Evolutionary conservation across 53 echinoderm and acorn worm species (phyloP).

Genomic region (Patiria pectinifera): DNA sequence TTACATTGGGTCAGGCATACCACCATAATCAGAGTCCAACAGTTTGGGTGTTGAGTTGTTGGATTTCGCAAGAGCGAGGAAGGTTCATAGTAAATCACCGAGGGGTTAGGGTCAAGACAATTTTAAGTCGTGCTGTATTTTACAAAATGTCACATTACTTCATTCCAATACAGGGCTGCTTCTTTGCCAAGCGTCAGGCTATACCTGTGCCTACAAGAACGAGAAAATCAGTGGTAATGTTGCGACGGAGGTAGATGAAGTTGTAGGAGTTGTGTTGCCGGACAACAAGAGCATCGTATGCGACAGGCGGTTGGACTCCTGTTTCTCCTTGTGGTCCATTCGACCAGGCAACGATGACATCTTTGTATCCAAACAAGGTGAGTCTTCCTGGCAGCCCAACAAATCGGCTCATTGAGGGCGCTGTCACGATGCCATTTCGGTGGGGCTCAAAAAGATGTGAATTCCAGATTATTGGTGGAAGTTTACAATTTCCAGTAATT

Average conservation of each 20-base stretch:
- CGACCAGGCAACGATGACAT: constrained; percentile 64
- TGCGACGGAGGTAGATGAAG: constrained; percentile 58
- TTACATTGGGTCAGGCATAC: too few relatives aligned
- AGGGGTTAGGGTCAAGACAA: too few relatives aligned
- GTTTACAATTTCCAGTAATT: too few relatives aligned
- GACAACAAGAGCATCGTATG: constrained; percentile 73
- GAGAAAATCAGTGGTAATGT: constrained; percentile 31
- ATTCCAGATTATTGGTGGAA: not conserved
- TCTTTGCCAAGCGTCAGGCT: not conserved
- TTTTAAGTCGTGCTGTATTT: too few relatives aligned
- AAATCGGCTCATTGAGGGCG: not conserved
- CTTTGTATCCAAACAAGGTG: constrained; percentile 82
- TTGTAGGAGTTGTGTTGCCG: constrained; percentile 59
- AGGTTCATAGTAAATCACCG: too few relatives aligned
- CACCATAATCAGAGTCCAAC: too few relatives aligned
- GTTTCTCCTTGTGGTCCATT: constrained; percentile 76
- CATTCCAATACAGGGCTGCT: not conserved
- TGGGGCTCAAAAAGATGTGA: not conserved
- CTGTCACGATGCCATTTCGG: not conserved
- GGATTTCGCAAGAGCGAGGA: too few relatives aligned
- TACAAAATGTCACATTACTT: too few relatives aligned
- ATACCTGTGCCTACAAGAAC: constrained; percentile 59
- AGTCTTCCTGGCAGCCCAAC: not conserved
- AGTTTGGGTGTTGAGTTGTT: too few relatives aligned
- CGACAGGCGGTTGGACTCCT: constrained; percentile 57